Base-by-base conservation (phyloP, 2,113 vertebrate genomes). In the Capreolus pygargus region DNA sequence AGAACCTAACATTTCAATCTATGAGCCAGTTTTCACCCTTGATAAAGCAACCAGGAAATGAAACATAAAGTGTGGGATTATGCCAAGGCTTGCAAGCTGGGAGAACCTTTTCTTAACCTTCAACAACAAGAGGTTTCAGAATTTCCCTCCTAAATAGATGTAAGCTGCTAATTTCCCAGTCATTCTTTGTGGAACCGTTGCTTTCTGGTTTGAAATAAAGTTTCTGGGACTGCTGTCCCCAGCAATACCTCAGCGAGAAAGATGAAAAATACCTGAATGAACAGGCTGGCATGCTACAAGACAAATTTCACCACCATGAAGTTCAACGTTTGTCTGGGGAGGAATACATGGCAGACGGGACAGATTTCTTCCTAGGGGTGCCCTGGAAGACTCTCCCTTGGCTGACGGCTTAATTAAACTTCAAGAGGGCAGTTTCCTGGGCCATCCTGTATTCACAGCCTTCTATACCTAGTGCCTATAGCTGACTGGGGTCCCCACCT, bases 21-120 rank as follows among this genome's bases (percentile, higher is more conserved):
- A 1, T 52, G 79, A 90, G 81, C 87, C 79, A 30, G 95, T 52
- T 95, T 97, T 97, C 50, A 89, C 64, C 52, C 87, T 94, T 81
- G 84, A 96, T 90, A 92, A 97, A 91, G 79, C 84, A 57, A 97
- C 45, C 97, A 95, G 92, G 94, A 98, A 97, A 82, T 17, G 17
- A 93, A 96, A 96, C 15, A 12, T 36, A 55, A 85, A 95, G 64
- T 85, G 50, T 97, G 87, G 87, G 87, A 55, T 96, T 94, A 87
- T 30, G 91, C 84, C 95, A 94, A 94, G 95, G 55, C 89, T 86
- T 90, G 79, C 70, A 61, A 92, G 64, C 64, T 45, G 45, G 58
- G 43, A 92, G 79, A 67, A 67, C 82, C 85, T 88, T 93, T 95
- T 54, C 95, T 95, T 57, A 86, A 89, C 87, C 76, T 94, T 93